phyloP scores from a whole-genome alignment of 2,888 invertebrate species.

The Drymonia ruficornis region DNA sequence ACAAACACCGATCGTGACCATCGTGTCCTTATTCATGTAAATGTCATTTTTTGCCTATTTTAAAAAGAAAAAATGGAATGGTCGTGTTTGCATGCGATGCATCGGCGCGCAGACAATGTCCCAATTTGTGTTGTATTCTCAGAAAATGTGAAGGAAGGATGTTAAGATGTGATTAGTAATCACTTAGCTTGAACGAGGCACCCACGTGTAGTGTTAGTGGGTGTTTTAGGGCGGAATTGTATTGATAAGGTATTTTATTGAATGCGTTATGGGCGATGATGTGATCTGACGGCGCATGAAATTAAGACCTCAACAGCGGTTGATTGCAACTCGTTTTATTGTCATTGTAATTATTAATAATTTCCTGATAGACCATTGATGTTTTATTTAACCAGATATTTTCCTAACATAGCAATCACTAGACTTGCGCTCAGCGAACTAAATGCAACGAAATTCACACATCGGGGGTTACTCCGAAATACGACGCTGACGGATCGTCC shows the following conservation, averaged over 20 bases:
- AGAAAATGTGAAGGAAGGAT: conserved; percentile 23
- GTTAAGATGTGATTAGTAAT: conserved; percentile 15
- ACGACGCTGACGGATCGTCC: no score
- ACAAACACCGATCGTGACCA: conserved; percentile 52
- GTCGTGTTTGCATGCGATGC: conserved; percentile 26
- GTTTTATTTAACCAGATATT: no score
- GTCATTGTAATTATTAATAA: no score
- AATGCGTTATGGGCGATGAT: not conserved
- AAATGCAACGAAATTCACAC: no score
- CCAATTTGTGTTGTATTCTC: conserved; percentile 29
- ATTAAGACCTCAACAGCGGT: no score
- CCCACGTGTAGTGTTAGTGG: not conserved
- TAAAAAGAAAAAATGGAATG: conserved; percentile 30
- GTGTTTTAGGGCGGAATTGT: not conserved
- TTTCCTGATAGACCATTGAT: no score
- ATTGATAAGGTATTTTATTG: not conserved
- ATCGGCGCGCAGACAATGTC: conserved; percentile 30
- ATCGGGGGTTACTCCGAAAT: no score
- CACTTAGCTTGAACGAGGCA: conserved; percentile 3
- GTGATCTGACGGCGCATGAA: no score
- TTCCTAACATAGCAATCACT: no score
- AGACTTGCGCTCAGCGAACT: no score
- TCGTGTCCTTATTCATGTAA: conserved; percentile 54
- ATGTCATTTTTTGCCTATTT: conserved; percentile 65
- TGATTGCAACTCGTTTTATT: no score